phyloP scores from a whole-genome alignment of 2,113 vertebrate species.

The Eolophus roseicapilla region DNA sequence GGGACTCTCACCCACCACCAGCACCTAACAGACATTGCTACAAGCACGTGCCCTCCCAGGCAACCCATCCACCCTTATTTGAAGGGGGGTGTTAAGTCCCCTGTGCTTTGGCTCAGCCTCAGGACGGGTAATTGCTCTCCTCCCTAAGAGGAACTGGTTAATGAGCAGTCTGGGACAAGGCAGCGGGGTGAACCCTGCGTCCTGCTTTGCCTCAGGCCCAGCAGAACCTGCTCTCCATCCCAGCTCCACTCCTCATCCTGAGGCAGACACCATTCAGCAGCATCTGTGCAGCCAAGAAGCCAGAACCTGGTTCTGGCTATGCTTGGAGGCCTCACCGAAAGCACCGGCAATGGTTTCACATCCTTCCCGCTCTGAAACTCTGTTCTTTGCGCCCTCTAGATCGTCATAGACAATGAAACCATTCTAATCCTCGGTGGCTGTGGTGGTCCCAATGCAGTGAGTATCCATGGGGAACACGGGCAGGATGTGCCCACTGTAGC shows the following conservation, averaged over 20 bases:
- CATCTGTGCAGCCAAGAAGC: rapidly evolving
- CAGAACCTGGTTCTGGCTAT: not conserved
- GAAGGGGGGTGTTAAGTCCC: rapidly evolving
- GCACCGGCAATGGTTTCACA: rapidly evolving
- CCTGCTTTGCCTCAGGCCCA: rapidly evolving
- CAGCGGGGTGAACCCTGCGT: not conserved
- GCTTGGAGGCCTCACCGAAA: not conserved
- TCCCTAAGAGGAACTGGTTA: not conserved
- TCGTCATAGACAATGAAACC: constrained; percentile 90
- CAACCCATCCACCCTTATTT: not conserved
- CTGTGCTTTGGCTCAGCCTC: not conserved
- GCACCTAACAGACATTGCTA: not conserved
- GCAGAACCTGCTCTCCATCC: not conserved
- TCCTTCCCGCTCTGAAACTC: rapidly evolving
- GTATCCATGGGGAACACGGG: constrained; percentile 23
- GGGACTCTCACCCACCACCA: not conserved
- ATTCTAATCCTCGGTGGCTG: constrained; percentile 95
- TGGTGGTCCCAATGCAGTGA: constrained; percentile 97
- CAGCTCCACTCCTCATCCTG: not conserved
- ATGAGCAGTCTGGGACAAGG: not conserved
- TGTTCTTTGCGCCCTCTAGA: constrained; percentile 72
- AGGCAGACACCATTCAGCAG: not conserved
- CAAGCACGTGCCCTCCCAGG: not conserved
- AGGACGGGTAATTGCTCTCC: not conserved
- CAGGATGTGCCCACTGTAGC: not conserved